Evolutionary conservation across 2,888 invertebrate species (phyloP), one percentile per base, ranked within the genome.

Genomic region (Caenorhabditis parvicauda): DNA sequence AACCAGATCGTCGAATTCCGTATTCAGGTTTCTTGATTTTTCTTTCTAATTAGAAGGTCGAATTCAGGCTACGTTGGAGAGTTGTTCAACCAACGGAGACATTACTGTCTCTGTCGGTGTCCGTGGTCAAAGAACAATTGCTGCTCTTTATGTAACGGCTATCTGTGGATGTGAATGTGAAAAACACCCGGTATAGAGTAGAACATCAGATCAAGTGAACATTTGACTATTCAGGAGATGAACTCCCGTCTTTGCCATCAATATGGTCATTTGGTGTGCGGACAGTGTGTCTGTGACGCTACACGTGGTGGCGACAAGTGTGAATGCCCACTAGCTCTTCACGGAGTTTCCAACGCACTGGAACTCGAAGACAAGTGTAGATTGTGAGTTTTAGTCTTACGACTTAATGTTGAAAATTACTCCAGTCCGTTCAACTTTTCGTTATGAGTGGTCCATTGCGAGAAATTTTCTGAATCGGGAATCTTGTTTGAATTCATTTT

Each of bases 111-210:
- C 77, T 2, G 65, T 80, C 21, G 77, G 80, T 22, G 67, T 80
- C 35, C 66, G 68, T 37, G 80, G 80, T 17, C 74, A 76, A 39
- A 48, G 57, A 27, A 62, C 63, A 24, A 61, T 70, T 42, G 49
- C 59, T 9, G 72, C 63, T 1, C 39, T 71, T 25, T 74, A 70
- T 49, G 64, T 78, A 28, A 73, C 75, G 5, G 75, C 80, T 12
- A 48, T 77, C 12, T 80, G 80, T 57, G 76, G 76, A 7, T 80
- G 80, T 55, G 79, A 80, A 25, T 80, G 80, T 57, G 80, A 80
- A 41, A 75, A 73, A 41, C 58, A 63, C 14, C 68, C 73, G 27
- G 64, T 59, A 48, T 53, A 37, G 21, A 17, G n/a, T n/a, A n/a
- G n/a, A n/a, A n/a, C n/a, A n/a, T n/a, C n/a, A n/a, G n/a, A n/a